phyloP scores from a whole-genome alignment of 2,797 vertebrate genomes.

The Pogonophryne albipinna region DNA sequence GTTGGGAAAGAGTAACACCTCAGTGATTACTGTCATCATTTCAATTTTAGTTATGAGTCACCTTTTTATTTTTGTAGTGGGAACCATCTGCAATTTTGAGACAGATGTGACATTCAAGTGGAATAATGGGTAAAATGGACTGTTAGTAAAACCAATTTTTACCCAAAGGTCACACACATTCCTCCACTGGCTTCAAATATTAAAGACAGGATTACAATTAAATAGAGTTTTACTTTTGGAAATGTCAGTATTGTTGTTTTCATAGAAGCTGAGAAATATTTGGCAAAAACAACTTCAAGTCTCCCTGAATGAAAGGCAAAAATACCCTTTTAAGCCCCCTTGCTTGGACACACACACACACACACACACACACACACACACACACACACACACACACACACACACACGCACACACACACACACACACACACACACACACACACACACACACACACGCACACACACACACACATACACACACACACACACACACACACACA shows the following conservation, averaged over 20 bases:
- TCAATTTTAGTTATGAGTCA: constrained; percentile 16
- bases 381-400: background rate
- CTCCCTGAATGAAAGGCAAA: no score
- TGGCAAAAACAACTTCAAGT: no score
- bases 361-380: no score
- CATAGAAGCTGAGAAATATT: background rate
- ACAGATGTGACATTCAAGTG: background rate
- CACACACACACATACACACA: background rate
- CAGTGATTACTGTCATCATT: background rate
- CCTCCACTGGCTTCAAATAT: background rate
- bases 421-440: background rate
- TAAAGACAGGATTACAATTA: background rate
- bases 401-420: background rate
- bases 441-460: background rate
- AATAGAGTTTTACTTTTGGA: background rate
- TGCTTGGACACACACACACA: no score
- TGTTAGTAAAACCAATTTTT: background rate
- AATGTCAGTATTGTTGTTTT: background rate
- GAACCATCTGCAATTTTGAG: background rate
- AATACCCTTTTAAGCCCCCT: no score
- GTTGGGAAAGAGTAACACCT: background rate
- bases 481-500: no score
- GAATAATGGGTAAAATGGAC: background rate
- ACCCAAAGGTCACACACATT: background rate
- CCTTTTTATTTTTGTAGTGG: background rate